Conservation (phyloP, 2,888 invertebrate species). For the Cryptophagus acutangulus region DNA sequence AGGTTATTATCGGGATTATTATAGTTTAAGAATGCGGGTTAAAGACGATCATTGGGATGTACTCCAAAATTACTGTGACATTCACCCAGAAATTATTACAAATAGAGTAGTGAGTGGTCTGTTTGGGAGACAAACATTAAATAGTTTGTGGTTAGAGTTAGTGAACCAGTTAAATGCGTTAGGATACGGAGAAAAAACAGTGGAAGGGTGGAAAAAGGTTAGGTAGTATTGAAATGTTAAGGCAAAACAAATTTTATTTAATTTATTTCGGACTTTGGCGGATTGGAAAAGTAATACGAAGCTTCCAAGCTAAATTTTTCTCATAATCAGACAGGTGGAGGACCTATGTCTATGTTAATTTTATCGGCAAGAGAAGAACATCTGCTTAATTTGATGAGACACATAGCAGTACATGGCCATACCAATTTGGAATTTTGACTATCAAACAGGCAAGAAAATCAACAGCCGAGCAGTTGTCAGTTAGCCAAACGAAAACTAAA, state of each 20-base stretch:
- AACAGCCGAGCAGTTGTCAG: too few species aligned
- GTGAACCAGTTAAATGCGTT: not conserved
- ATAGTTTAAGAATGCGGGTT: not conserved
- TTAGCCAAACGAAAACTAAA: too few species aligned
- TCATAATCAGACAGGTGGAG: not conserved
- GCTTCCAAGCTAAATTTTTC: not conserved
- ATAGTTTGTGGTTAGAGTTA: not conserved
- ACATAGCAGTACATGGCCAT: not conserved
- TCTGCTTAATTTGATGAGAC: not conserved
- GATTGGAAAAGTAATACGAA: not conserved
- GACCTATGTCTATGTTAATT: not conserved
- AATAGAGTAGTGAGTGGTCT: too few species aligned
- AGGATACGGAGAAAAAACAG: constrained; percentile 1
- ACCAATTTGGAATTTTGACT: not conserved
- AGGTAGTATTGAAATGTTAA: not conserved
- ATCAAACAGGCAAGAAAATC: too few species aligned
- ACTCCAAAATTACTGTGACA: not conserved
- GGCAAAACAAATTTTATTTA: not conserved
- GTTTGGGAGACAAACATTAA: not conserved
- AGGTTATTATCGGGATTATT: not conserved
- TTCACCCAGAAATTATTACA: not conserved
- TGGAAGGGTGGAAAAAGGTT: constrained; percentile 1
- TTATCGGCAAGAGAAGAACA: not conserved
- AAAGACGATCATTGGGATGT: not conserved
- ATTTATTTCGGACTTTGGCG: not conserved